Evolutionary conservation across 2,888 invertebrate genomes (phyloP).

Genomic region (Pollenia griseotomentosa): DNA sequence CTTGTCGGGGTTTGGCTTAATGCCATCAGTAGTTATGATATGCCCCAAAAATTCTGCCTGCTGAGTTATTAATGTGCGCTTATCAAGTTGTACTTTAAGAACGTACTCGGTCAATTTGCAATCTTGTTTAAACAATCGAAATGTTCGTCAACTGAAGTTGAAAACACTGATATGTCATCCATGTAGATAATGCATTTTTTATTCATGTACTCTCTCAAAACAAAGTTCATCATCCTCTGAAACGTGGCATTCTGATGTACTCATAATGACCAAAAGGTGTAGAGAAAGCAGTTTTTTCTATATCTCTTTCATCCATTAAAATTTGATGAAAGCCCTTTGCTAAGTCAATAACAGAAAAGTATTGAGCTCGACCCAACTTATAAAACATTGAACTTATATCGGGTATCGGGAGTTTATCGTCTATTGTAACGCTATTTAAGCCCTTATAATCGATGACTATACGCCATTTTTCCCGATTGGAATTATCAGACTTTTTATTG

Average conservation of each 20-base stretch:
- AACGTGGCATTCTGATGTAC: not conserved
- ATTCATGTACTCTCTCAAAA: no score
- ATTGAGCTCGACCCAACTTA: not conserved
- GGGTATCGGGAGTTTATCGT: no score
- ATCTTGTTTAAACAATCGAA: no score
- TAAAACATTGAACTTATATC: no score
- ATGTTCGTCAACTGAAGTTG: no score
- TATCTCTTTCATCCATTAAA: not conserved
- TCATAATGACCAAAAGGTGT: constrained; percentile 12
- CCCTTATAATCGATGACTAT: not conserved
- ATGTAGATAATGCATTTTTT: no score
- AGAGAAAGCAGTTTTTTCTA: not conserved
- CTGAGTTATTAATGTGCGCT: no score
- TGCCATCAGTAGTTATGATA: not conserved
- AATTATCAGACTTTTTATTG: not conserved
- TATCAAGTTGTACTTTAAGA: no score
- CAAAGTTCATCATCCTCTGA: no score
- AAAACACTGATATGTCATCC: no score
- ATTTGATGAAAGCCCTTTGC: constrained; percentile 1
- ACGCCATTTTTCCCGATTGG: constrained; percentile 1
- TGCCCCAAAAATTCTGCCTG: not conserved
- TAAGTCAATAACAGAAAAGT: not conserved
- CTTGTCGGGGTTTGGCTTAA: not conserved
- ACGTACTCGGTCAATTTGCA: no score
- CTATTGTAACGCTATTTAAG: no score